phyloP scores from a whole-genome alignment of 2,797 vertebrate genomes.

The Myotis vivesi region DNA sequence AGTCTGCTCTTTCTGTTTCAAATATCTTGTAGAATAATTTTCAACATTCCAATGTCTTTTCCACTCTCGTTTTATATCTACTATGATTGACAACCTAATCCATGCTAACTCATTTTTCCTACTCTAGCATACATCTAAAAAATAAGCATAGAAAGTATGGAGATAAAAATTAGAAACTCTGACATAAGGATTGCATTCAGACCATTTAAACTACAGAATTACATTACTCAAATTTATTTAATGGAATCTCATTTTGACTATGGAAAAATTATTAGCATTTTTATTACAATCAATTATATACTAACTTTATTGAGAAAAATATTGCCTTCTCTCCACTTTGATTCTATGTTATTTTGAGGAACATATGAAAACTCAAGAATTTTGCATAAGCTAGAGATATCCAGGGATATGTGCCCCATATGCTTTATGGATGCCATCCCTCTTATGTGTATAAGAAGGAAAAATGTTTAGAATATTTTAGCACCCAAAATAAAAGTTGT shows the following conservation, averaged over 20 bases:
- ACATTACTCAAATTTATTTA: neutral
- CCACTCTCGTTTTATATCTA: constrained; percentile 56
- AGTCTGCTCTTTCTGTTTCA: constrained; percentile 59
- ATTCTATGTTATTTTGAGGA: neutral
- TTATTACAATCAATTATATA: neutral
- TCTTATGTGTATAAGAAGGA: neutral
- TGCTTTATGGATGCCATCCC: neutral
- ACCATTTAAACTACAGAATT: neutral
- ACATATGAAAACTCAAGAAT: neutral
- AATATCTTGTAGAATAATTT: constrained; percentile 63
- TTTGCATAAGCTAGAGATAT: neutral
- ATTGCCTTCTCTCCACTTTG: neutral
- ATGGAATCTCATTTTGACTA: neutral
- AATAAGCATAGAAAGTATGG: neutral
- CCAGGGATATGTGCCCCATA: neutral
- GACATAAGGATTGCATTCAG: neutral
- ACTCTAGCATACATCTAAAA: neutral
- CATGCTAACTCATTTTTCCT: constrained; percentile 46
- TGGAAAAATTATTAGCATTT: neutral
- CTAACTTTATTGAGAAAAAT: neutral
- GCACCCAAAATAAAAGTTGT: neutral
- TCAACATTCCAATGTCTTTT: constrained; percentile 51
- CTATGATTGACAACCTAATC: constrained; percentile 60
- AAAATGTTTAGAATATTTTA: neutral
- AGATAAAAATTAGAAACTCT: neutral